Evolutionary conservation across 2,797 vertebrate species (phyloP).

Genomic region (Chaetophractus vellerosus): DNA sequence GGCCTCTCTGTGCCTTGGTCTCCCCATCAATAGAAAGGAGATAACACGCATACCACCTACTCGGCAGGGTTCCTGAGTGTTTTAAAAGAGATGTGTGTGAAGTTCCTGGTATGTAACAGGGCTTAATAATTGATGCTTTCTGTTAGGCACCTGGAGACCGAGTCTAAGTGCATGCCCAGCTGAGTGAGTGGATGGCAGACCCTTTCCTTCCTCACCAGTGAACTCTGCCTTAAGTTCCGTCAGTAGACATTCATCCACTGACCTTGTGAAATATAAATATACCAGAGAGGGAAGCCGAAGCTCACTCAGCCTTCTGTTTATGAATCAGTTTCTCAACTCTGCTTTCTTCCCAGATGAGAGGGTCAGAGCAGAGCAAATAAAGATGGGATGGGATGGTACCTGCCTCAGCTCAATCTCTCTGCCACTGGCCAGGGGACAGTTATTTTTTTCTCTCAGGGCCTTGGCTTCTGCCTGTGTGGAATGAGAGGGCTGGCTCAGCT

Average conservation of each 20-base stretch:
- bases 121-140: neutral
- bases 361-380: neutral
- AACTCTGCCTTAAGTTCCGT: neutral
- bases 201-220: neutral
- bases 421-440: neutral
- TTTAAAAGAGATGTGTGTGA: neutral
- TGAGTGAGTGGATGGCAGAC: neutral
- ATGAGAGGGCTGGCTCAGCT: neutral
- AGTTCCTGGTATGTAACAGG: neutral
- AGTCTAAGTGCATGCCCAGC: neutral
- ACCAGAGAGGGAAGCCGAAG: neutral
- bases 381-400: neutral
- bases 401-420: neutral
- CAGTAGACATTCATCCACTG: neutral
- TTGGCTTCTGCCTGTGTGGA: neutral
- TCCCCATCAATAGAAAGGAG: constrained; percentile 8
- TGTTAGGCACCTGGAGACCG: neutral
- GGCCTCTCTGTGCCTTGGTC: constrained; percentile 22
- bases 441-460: neutral
- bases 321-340: neutral
- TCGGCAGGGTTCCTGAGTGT: neutral
- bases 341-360: neutral
- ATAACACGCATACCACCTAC: neutral
- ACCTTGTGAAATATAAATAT: neutral
- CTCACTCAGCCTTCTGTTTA: neutral